Evolutionary conservation across 2,113 vertebrate genomes (phyloP), one percentile per base, ranked within the genome.

Genomic region (Rattus norvegicus): DNA sequence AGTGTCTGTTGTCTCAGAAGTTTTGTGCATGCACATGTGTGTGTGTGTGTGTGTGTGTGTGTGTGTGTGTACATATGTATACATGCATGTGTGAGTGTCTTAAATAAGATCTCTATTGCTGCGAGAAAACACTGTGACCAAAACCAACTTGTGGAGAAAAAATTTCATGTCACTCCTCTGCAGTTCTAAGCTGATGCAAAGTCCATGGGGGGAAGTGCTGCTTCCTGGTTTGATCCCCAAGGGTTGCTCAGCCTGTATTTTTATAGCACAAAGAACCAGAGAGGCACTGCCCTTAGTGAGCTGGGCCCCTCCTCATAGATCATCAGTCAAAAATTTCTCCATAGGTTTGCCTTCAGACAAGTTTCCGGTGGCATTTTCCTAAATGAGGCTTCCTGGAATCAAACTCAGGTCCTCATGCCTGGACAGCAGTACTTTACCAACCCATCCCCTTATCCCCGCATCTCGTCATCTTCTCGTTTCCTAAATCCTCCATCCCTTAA

Each of bases 391-490:
- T 22, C 22, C 24, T 16, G n/a, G 30, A 49, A 87, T 69, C 26
- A 36, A 52, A 69, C 30, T 49, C 28, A 87, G 30, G 43, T 69
- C 28, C 2, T 52, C 6, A 24, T 49, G 84, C 3, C 17, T 87
- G 19, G 47, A 24, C 17, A 52, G 30, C 69, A 69, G 43, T 5
- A 12, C 9, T 49, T 28, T 36, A 24, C 30, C 43, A 49, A 49
- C 10, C 39, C 16, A n/a, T 72, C 6, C 33, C 33, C 39, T 47
- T 43, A 36, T 70, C 33, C 67, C 6, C 2, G 28, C 47, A 79
- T 33, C 14, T 16, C 28, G 0, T 20, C 9, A 36, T 56, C 49
- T 1, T 5, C 10, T 80, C 17, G n/a, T 80, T 1, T 2, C 2
- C 1, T 80, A 2, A 54, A 11, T 52, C 8, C 8, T 24, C 13